These are phyloP conservation scores for Drosophila mimetica DNA, from an alignment of 2,888 invertebrate genomes.

Conservation along the genomic window DNA sequence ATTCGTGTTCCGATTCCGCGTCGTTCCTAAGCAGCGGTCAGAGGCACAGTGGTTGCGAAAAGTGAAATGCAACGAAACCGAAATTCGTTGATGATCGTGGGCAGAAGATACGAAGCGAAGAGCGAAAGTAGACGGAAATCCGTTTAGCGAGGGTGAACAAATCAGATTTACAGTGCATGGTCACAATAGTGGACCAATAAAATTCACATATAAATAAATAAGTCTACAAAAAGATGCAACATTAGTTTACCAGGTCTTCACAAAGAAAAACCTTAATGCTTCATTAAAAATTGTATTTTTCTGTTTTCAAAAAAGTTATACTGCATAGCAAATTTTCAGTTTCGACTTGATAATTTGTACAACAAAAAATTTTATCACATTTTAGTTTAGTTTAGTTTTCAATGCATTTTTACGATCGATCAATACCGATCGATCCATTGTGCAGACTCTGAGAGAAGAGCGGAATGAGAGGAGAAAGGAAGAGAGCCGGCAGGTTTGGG, in stretches of 20 bases:
- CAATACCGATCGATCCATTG: slow-evolving; percentile 4
- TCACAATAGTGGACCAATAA: neutral
- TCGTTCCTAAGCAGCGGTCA: slow-evolving; percentile 42
- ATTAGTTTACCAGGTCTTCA: too few relatives aligned
- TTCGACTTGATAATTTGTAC: too few relatives aligned
- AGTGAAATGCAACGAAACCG: slow-evolving; percentile 29
- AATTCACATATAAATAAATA: neutral
- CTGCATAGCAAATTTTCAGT: too few relatives aligned
- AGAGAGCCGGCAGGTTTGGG: slow-evolving; percentile 27
- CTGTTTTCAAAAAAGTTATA: too few relatives aligned
- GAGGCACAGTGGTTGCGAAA: slow-evolving; percentile 44
- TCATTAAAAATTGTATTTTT: too few relatives aligned
- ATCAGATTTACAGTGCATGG: neutral
- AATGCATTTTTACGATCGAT: neutral
- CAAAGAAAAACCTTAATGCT: too few relatives aligned
- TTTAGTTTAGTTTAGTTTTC: too few relatives aligned
- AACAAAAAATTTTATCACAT: too few relatives aligned
- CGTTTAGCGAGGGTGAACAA: slow-evolving; percentile 9
- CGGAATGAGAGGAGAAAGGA: slow-evolving; percentile 6
- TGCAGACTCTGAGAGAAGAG: slow-evolving; percentile 16
- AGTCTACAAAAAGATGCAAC: neutral
- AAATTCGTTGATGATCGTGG: slow-evolving; percentile 17
- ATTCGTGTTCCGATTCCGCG: slow-evolving; percentile 42
- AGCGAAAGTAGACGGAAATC: slow-evolving; percentile 26
- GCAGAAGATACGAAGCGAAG: slow-evolving; percentile 10